Conservation (phyloP, 2,797 vertebrate genomes). For the Leptodactylus fallax region DNA sequence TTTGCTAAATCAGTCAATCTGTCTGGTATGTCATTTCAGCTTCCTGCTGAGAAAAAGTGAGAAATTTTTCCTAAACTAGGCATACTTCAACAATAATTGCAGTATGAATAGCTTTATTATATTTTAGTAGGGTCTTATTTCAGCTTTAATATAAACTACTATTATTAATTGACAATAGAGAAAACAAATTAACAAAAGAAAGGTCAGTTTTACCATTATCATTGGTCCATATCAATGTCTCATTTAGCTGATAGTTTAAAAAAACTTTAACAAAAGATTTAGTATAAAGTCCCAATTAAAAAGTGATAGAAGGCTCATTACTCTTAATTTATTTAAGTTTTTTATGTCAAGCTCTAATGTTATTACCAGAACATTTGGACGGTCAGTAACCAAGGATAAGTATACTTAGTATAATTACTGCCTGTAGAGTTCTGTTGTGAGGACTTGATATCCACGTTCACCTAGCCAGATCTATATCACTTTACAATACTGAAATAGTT, state of each 20-base stretch:
- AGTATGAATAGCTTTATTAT: background rate
- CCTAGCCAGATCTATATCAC: background rate
- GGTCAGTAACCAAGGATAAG: background rate
- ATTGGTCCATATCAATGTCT: background rate
- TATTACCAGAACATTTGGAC: background rate
- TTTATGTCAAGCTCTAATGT: background rate
- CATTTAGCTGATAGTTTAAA: background rate
- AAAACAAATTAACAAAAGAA: conserved; percentile 8
- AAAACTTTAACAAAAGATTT: background rate
- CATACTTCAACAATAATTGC: conserved; percentile 5
- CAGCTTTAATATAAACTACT: background rate
- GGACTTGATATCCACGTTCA: background rate
- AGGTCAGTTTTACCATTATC: background rate
- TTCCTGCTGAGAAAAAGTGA: background rate
- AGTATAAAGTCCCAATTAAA: background rate
- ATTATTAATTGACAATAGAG: background rate
- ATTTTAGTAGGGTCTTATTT: background rate
- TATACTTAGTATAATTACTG: background rate
- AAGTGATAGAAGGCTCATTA: background rate
- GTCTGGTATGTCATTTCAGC: background rate
- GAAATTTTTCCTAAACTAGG: background rate
- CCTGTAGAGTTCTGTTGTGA: background rate
- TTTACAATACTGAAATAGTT: background rate
- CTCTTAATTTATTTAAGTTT: background rate
- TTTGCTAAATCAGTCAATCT: conserved; percentile 24